Conservation (phyloP, 2,797 vertebrate species). For the Rhincodon typus region DNA sequence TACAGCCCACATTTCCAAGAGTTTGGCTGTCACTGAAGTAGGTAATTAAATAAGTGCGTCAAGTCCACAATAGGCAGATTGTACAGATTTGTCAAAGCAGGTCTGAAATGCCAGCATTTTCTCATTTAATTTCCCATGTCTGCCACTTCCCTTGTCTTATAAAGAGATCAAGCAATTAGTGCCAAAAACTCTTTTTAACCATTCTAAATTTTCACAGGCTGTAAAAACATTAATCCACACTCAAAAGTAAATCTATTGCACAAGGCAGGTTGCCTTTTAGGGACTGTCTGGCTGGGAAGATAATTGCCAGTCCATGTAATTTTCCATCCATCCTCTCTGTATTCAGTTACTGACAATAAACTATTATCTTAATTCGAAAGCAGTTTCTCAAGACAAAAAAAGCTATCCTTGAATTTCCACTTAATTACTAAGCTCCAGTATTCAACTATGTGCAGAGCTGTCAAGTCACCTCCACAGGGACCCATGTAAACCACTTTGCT, state of each 20-base stretch:
- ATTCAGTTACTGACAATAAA: neutral
- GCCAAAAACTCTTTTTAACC: neutral
- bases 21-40: neutral
- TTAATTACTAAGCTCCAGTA: neutral
- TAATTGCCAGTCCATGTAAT: neutral
- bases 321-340: neutral
- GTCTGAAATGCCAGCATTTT: neutral
- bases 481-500: neutral
- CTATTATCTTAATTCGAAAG: constrained; percentile 17
- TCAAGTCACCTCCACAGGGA: neutral
- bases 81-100: neutral
- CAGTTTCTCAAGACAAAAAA: neutral
- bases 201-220: neutral
- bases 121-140: neutral
- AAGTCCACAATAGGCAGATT: neutral
- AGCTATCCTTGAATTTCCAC: neutral
- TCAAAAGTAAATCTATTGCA: neutral
- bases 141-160: neutral
- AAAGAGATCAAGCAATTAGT: neutral
- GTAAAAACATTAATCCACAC: neutral
- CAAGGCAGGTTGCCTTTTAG: neutral
- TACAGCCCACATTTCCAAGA: neutral
- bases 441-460: neutral
- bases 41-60: neutral
- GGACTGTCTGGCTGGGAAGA: neutral